These are phyloP conservation scores for Knipowitschia caucasica DNA, from an alignment of 2,797 vertebrate species.

Conservation along the genomic window DNA sequence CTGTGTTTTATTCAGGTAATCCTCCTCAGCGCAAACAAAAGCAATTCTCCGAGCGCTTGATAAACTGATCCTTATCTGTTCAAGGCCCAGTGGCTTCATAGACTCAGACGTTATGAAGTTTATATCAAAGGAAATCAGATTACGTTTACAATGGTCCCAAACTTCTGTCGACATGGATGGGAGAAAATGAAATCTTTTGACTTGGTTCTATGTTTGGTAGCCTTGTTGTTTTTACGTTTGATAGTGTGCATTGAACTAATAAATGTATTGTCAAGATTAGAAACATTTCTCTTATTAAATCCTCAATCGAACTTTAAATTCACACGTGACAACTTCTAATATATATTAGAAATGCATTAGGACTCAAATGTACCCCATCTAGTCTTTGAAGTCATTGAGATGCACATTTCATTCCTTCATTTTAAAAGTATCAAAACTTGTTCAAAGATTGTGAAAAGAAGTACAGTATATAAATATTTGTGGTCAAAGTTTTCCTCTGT, in stretches of 20 bases:
- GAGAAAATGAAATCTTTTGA: neutral
- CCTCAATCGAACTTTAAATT: too few relatives aligned
- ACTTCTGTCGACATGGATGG: neutral
- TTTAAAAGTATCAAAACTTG: too few relatives aligned
- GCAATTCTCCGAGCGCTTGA: conserved; percentile 2
- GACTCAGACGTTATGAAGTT: conserved; percentile 7
- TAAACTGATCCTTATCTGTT: conserved; percentile 19
- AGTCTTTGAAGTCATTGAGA: too few relatives aligned
- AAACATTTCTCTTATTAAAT: conserved; percentile 5
- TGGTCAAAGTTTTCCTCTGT: too few relatives aligned
- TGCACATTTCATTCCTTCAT: too few relatives aligned
- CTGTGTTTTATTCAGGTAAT: conserved; percentile 11
- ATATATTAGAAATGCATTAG: too few relatives aligned
- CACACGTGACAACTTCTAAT: too few relatives aligned
- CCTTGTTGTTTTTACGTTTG: neutral
- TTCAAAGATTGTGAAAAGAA: too few relatives aligned
- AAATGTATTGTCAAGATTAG: conserved; percentile 8
- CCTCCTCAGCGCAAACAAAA: conserved; percentile 16
- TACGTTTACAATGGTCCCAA: neutral
- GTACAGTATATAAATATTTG: too few relatives aligned
- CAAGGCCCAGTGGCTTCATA: conserved; percentile 2
- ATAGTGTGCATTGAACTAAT: conserved; percentile 1
- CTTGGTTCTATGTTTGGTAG: neutral
- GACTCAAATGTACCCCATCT: too few relatives aligned
- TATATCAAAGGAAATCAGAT: conserved; percentile 5